phyloP scores from a whole-genome alignment of 2,113 vertebrate genomes.

The Halichoerus grypus region DNA sequence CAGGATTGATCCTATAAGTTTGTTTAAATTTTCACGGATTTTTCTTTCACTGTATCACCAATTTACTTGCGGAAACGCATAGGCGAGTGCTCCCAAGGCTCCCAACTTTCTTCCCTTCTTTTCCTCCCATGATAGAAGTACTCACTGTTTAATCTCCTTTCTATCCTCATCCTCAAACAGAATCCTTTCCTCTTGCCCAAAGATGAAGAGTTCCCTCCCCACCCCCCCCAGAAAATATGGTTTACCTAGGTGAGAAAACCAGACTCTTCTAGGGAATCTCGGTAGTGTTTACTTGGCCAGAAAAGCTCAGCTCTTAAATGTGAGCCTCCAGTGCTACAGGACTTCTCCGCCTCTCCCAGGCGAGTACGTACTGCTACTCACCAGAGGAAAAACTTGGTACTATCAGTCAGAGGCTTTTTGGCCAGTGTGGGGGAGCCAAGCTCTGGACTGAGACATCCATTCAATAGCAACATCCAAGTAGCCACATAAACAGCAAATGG shows the following conservation, averaged over 20 bases:
- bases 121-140: constrained; percentile 13
- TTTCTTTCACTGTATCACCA: neutral
- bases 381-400: neutral
- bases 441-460: neutral
- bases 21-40: constrained; percentile 3
- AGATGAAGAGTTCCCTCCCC: neutral
- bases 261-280: neutral
- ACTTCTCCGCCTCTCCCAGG: constrained; percentile 1
- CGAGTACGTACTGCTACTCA: neutral
- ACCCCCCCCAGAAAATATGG: neutral
- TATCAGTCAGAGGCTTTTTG: constrained; percentile 16
- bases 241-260: constrained; percentile 36
- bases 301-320: neutral
- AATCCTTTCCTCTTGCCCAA: constrained; percentile 20
- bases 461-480: neutral
- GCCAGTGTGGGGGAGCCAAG: neutral
- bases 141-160: neutral
- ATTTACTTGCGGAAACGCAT: neutral
- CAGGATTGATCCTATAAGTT: neutral
- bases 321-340: neutral
- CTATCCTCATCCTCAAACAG: neutral
- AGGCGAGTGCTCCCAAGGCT: neutral
- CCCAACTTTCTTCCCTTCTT: constrained; percentile 43
- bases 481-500: neutral
- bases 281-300: neutral